A percentile compares a stretch with the other conserved stretches of the same genome.
These are phyloP conservation scores for Tetraodon nigroviridis DNA, from an alignment of 2,113 vertebrate genomes.

Conservation along the genomic window DNA sequence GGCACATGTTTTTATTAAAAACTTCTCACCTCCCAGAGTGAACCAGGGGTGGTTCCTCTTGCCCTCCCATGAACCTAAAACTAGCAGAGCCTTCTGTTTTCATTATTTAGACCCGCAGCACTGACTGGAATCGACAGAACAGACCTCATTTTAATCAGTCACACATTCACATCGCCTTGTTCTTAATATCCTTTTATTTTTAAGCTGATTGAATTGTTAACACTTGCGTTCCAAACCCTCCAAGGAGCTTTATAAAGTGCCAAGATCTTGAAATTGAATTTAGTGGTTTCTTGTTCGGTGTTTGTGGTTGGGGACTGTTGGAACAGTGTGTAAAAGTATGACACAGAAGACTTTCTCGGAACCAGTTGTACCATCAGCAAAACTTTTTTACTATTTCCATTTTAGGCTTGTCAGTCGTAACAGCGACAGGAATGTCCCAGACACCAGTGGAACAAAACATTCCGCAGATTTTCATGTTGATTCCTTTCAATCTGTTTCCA, in stretches of 20 bases:
- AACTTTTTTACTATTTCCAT: constrained; percentile 40
- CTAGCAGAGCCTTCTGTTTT: constrained; percentile 16
- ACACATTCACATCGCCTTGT: constrained; percentile 36
- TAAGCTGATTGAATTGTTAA: constrained; percentile 58
- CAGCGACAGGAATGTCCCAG: constrained; percentile 47
- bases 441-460: constrained; percentile 46
- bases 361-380: constrained; percentile 29
- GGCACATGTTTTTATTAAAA: constrained; percentile 45
- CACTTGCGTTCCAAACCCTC: constrained; percentile 43
- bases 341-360: constrained; percentile 26
- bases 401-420: constrained; percentile 27
- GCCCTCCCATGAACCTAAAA: constrained; percentile 23
- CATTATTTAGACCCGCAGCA: constrained; percentile 37
- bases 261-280: constrained; percentile 62
- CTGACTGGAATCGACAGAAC: constrained; percentile 32
- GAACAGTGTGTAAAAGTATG: constrained; percentile 47
- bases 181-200: constrained; percentile 41
- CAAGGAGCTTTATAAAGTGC: constrained; percentile 49
- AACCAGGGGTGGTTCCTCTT: constrained; percentile 29
- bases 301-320: constrained; percentile 49
- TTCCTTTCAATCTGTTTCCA: constrained; percentile 33
- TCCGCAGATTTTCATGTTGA: constrained; percentile 27
- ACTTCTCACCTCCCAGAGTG: constrained; percentile 16
- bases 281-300: constrained; percentile 45
- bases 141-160: constrained; percentile 52